Evolutionary conservation across 1,140 invertebrate species (phyloP).

Genomic region (Bombus waltoni): DNA sequence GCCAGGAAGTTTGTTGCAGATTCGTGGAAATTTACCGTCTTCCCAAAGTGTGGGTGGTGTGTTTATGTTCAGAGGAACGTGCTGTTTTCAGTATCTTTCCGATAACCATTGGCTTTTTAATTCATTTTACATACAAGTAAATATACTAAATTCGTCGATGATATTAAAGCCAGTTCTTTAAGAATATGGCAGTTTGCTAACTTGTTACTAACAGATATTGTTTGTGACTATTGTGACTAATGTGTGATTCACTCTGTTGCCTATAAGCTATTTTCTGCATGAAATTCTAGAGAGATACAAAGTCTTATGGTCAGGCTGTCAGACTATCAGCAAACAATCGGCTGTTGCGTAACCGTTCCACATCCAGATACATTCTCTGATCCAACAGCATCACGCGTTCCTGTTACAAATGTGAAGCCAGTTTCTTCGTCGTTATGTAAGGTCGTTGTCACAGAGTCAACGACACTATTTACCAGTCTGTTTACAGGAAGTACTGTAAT

Average conservation of each 20-base stretch:
- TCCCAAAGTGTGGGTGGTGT: neutral
- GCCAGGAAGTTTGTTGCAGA: neutral
- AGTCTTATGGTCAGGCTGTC: neutral
- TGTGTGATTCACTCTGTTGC: neutral
- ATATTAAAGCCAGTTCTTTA: neutral
- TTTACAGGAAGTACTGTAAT: conserved; percentile 2
- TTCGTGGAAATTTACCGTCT: neutral
- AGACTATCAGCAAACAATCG: neutral
- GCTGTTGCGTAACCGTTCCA: conserved; percentile 5
- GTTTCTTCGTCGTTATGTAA: conserved; percentile 15
- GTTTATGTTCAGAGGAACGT: neutral
- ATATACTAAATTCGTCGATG: neutral
- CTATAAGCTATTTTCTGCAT: neutral
- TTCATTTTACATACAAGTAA: neutral
- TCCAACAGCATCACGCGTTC: neutral
- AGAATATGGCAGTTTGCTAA: neutral
- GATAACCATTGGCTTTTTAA: neutral
- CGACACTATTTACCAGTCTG: conserved; percentile 9
- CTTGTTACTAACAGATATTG: neutral
- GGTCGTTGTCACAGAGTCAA: conserved; percentile 43
- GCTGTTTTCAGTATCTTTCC: neutral
- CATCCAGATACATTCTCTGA: neutral
- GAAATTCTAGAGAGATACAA: neutral
- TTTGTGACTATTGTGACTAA: neutral
- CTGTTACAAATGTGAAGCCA: neutral